A percentile compares a stretch with the other conserved stretches of the same genome.
phyloP scores from a whole-genome alignment of 2,113 vertebrate species.

The Rhegmatorhina hoffmannsi region DNA sequence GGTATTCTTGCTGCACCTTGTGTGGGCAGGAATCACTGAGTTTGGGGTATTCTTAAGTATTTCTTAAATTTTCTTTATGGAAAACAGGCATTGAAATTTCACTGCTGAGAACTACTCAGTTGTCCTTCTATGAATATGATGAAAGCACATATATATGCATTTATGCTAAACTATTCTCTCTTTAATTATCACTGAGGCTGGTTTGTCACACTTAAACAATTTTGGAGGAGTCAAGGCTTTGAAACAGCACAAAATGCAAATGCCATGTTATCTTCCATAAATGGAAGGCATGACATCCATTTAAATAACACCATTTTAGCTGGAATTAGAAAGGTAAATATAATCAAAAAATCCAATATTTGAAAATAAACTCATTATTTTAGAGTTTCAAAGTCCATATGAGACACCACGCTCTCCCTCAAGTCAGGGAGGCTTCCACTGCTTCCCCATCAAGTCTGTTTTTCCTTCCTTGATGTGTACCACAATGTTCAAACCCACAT shows the following conservation, averaged over 20 bases:
- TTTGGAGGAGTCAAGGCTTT: not conserved
- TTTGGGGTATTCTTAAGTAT: not conserved
- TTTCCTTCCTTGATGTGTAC: not conserved
- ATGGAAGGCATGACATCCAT: not conserved
- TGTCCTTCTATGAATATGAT: not conserved
- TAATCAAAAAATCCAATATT: not conserved
- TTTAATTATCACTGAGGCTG: conserved; percentile 30
- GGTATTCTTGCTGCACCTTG: not conserved
- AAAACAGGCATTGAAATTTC: not conserved
- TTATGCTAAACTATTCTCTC: conserved; percentile 40
- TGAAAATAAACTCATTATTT: conserved; percentile 19
- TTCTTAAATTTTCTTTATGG: not conserved
- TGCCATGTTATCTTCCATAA: not conserved
- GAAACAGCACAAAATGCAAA: conserved; percentile 15
- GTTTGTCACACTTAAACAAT: conserved; percentile 25
- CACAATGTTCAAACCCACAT: not conserved
- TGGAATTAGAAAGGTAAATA: conserved; percentile 21
- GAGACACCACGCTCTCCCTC: not conserved
- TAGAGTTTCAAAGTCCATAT: not conserved
- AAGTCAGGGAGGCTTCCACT: not conserved
- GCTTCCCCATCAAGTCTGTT: not conserved
- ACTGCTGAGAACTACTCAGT: not conserved
- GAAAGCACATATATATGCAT: conserved; percentile 20
- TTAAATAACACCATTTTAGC: not conserved
- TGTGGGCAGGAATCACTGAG: not conserved